Base-by-base conservation (phyloP, 2,797 vertebrate species). In the Harpagifer antarcticus region DNA sequence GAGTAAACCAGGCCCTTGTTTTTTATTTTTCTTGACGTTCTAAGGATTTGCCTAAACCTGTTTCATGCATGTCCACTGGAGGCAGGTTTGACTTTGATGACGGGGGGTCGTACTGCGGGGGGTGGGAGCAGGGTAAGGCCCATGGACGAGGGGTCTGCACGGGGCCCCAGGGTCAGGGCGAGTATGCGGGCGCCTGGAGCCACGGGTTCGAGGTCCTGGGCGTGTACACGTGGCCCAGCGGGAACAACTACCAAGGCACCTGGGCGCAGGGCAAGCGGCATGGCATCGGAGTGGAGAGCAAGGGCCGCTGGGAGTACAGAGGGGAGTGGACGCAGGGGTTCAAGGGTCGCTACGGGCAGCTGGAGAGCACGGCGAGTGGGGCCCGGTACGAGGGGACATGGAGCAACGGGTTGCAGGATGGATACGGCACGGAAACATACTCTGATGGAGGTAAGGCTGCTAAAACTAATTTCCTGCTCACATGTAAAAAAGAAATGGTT, bases 51-150 rank as follows among this genome's bases (percentile, higher is more conserved):
- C 95, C 96, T 93, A 95, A 95, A 96, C 94, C 96, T 96, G 96
- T 97, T 99, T 96, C 97, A 98, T 99, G 98, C 98, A 99, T 99
- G 97, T 99, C 97, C 97, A 98, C 97, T 98, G 98, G 98, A 96
- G 98, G 98, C 94, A 99, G 98, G 97, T 99, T 99, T 97, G 97
- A 99, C 96, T 99, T 99, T 97, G 98, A 99, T 94, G 98, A 99
- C 94, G 98, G 98, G 96, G 98, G 98, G 96, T 98, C 98, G 94
- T 99, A 99, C 96, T 99, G 98, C 92, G 98, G 98, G 95, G 98
- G 97, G 95, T 99, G 98, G 98, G 97, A 98, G 93, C 97, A 98
- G 94, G 98, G 98, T 81, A 99, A 99, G 95, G 98, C 98, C 91
- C 98, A 99, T 83, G 98, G 98, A 87, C 95, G 97, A 72, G 98